Percentiles rank a stretch among this genome's conserved stretches.
phyloP scores from a whole-genome alignment of 2,113 vertebrate genomes.

The Dryoscopus gambensis region DNA sequence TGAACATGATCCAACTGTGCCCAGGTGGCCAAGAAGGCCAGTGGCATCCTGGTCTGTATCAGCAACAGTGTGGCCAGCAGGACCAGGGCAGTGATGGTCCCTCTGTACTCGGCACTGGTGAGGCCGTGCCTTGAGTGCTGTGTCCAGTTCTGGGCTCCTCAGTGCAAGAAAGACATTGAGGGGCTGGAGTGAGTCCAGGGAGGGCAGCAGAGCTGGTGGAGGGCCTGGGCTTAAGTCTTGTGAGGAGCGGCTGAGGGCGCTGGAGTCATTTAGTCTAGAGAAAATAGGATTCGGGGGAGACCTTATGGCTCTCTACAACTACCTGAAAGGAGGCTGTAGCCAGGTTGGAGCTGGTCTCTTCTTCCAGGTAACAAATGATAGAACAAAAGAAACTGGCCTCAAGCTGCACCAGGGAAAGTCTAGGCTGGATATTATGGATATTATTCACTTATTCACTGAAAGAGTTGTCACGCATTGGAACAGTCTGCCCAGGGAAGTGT shows the following conservation, averaged over 20 bases:
- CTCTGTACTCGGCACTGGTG: rapidly evolving
- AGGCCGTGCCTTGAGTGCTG: rapidly evolving
- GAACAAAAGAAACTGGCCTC: background rate
- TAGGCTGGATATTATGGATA: background rate
- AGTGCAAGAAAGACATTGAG: background rate
- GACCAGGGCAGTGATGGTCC: too few species aligned
- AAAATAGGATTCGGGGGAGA: background rate
- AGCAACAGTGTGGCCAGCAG: background rate
- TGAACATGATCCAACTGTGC: background rate
- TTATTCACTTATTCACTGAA: background rate
- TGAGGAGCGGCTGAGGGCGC: background rate
- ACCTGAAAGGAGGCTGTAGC: background rate
- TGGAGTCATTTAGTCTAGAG: background rate
- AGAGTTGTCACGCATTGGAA: background rate
- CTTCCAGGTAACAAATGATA: background rate
- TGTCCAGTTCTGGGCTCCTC: background rate
- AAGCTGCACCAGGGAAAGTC: background rate
- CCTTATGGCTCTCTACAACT: background rate
- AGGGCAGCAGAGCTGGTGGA: rapidly evolving
- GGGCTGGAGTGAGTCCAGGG: rapidly evolving
- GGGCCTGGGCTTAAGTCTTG: background rate
- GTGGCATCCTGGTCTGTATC: background rate
- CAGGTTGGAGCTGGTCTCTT: background rate
- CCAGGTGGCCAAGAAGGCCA: background rate
- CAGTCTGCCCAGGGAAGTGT: background rate